Percentiles rank a stretch among this genome's conserved stretches.
These are phyloP conservation scores for Sebastes itinus DNA, from an alignment of 2,797 vertebrate species.

Conservation along the genomic window DNA sequence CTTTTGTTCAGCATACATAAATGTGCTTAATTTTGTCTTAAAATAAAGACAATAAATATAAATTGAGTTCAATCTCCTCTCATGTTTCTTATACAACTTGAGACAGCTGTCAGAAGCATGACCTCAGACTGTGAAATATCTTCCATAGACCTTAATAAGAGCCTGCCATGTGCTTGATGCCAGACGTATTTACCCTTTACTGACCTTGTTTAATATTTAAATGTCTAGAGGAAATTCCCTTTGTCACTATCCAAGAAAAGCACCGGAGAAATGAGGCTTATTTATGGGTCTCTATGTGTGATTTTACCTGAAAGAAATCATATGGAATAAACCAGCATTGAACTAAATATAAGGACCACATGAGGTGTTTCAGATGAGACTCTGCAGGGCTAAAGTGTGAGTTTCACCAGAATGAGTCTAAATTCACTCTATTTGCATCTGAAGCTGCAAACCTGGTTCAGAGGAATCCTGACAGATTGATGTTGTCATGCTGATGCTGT, in stretches of 20 bases:
- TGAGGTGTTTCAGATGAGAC: not conserved
- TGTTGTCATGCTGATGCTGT: conserved; percentile 79
- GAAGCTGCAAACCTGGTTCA: conserved; percentile 39
- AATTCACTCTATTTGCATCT: conserved; percentile 42
- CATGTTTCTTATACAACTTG: not conserved
- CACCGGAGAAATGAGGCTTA: not conserved
- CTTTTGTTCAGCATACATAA: not conserved
- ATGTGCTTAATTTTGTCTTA: not conserved
- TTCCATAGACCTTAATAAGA: not conserved
- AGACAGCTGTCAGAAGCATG: not conserved
- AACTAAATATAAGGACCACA: not conserved
- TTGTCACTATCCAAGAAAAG: not conserved
- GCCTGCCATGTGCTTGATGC: not conserved
- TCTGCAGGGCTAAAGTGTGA: not conserved
- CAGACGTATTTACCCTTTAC: not conserved
- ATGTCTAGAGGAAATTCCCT: not conserved
- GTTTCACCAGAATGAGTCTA: not conserved
- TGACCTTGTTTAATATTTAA: not conserved
- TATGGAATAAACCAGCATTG: not conserved
- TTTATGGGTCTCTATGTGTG: not conserved
- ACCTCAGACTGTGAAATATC: not conserved
- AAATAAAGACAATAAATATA: not conserved
- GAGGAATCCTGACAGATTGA: conserved; percentile 76
- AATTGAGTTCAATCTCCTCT: not conserved
- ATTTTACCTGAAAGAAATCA: not conserved